Percentiles rank a stretch among this genome's conserved stretches.
phyloP scores from a whole-genome alignment of 2,797 vertebrate species.

The Thamnophis elegans region DNA sequence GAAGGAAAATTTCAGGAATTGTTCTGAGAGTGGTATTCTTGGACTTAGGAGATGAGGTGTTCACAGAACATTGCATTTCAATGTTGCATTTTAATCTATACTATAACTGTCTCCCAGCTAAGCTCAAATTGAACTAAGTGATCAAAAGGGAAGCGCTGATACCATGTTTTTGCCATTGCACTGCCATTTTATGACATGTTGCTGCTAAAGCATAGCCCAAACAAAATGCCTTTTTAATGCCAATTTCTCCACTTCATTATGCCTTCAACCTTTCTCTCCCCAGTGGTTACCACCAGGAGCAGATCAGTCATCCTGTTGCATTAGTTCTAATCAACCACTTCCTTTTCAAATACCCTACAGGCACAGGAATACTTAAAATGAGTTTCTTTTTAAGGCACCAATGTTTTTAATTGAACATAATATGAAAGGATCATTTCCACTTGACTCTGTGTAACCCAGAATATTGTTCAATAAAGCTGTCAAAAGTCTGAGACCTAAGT shows the following conservation, averaged over 20 bases:
- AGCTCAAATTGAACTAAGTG: not conserved
- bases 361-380: not conserved
- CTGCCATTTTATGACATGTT: not conserved
- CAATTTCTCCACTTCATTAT: not conserved
- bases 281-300: not conserved
- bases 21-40: not conserved
- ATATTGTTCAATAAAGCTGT: not conserved
- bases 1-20: not conserved
- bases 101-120: not conserved
- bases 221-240: not conserved
- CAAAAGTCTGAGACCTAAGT: not conserved
- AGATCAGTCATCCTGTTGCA: not conserved
- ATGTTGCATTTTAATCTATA: not conserved
- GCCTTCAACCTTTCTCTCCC: not conserved
- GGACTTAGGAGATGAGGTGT: not conserved
- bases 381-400: not conserved
- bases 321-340: not conserved
- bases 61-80: not conserved
- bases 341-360: not conserved
- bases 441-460: not conserved
- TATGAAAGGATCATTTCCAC: not conserved
- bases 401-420: not conserved
- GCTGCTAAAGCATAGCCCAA: not conserved
- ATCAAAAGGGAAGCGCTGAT: not conserved
- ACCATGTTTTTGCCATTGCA: not conserved